Percentiles rank a stretch among this genome's conserved stretches.
Evolutionary conservation across 2,888 invertebrate species (phyloP).

Genomic region (Ethmia dodecea): DNA sequence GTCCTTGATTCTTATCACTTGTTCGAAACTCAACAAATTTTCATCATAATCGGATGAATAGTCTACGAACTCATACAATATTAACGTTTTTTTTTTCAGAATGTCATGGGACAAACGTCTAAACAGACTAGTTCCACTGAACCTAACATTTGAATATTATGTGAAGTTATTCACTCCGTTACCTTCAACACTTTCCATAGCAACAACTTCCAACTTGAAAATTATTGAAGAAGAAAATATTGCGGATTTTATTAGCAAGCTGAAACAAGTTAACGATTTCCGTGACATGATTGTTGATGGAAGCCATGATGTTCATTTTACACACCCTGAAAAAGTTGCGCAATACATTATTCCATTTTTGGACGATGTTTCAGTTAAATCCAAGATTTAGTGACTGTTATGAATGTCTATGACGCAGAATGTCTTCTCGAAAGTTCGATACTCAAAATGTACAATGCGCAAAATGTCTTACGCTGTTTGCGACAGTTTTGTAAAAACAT

Average conservation of each 20-base stretch:
- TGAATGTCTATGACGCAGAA: too few relatives aligned
- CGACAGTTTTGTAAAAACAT: too few relatives aligned
- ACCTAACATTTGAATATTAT: constrained; percentile 42
- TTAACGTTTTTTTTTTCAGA: constrained; percentile 29
- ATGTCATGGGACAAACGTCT: constrained; percentile 53
- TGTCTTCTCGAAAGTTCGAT: too few relatives aligned
- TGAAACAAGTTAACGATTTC: constrained; percentile 19
- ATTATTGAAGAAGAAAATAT: too few relatives aligned
- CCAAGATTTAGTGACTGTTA: constrained; percentile 26
- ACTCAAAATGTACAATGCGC: too few relatives aligned
- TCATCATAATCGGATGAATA: too few relatives aligned
- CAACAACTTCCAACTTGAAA: too few relatives aligned
- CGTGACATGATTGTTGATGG: constrained; percentile 56
- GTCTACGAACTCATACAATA: too few relatives aligned
- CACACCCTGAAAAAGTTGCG: constrained; percentile 71
- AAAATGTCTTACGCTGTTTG: too few relatives aligned
- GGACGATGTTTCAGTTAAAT: constrained; percentile 19
- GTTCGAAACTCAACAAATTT: too few relatives aligned
- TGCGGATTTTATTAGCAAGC: too few relatives aligned
- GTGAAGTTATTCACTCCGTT: constrained; percentile 34
- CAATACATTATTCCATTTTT: constrained; percentile 50
- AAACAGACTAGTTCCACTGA: constrained; percentile 34
- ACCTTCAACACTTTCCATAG: constrained; percentile 41
- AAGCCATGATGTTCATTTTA: constrained; percentile 80
- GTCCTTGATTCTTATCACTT: too few relatives aligned